A percentile compares a stretch with the other conserved stretches of the same genome.
phyloP scores from a whole-genome alignment of 2,113 vertebrate genomes.

The Aphelocoma coerulescens region DNA sequence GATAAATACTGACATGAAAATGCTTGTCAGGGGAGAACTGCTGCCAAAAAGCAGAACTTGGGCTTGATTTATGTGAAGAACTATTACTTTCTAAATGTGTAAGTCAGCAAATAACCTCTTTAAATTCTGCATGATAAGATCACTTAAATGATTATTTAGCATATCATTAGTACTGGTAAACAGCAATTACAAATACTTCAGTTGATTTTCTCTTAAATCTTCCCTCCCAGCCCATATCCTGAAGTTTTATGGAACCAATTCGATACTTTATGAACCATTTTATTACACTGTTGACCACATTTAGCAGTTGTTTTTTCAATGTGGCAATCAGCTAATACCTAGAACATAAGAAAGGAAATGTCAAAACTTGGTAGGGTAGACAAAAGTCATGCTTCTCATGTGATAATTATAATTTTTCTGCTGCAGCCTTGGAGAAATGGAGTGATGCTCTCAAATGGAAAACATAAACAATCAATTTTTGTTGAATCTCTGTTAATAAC shows the following conservation, averaged over 20 bases:
- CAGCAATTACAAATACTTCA: background rate
- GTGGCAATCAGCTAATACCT: background rate
- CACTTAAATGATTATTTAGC: conserved; percentile 6
- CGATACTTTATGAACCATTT: background rate
- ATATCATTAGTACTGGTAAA: background rate
- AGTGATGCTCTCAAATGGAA: background rate
- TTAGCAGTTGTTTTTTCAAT: background rate
- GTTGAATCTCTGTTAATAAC: background rate
- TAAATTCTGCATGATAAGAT: background rate
- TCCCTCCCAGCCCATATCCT: background rate
- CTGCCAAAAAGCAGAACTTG: conserved; percentile 30
- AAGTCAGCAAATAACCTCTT: conserved; percentile 26
- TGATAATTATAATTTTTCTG: background rate
- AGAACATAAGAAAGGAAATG: background rate
- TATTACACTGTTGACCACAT: background rate
- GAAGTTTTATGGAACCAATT: background rate
- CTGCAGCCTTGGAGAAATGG: background rate
- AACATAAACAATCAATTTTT: background rate
- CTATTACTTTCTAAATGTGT: conserved; percentile 22
- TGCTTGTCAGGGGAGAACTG: conserved; percentile 33
- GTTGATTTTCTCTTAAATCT: background rate
- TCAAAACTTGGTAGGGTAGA: background rate
- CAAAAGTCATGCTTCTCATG: background rate
- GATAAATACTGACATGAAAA: conserved; percentile 56
- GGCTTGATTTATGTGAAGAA: background rate